Base-by-base conservation (phyloP, 2,113 vertebrate genomes). In the Turnix velox region DNA sequence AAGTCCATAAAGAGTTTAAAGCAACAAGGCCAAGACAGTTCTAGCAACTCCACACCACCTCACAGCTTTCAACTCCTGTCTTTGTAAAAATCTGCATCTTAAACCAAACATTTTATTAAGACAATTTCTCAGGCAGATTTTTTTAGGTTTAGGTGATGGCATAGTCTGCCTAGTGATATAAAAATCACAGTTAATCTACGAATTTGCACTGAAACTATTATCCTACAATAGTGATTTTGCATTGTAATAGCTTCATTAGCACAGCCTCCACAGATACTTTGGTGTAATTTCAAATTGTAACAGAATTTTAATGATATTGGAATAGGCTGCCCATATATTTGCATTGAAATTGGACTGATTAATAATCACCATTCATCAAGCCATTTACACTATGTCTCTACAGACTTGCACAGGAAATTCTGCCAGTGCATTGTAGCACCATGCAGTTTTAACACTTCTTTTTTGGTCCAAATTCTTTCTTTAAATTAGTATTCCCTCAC, bases 201-300 rank as follows among this genome's bases (percentile, higher is more conserved):
- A 42, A 87, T 87, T 87, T 83, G 12, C 87, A 85, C 90, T 84
- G 79, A 82, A 92, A 84, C 35, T 48, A 43, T 54, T 74, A 43
- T 72, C 61, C 54, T 85, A 79, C 63, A 76, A 73, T 25, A 87
- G 57, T 62, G 65, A 91, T 95, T 94, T 75, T 82, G 77, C 67
- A 87, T 83, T 45, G 66, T 73, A 93, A 87, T 76, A 55, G 46
- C 78, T 93, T 85, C 54, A 77, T 93, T 89, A 93, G 59, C 62
- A 90, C 63, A 90, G 46, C 35, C 68, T 92, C 35, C 61, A 73
- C 66, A 66, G 82, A 92, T 59, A 74, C 55, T 69, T 49, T 48
- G 51, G 59, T 28, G 39, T 31, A 46, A 87, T 62, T 83, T 93
- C 58, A 79, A 83, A 76, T 27, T 58, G 49, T 80, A 82, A 66